Conservation (phyloP, 2,888 invertebrate species). For the Dicranocentrus wangi region DNA sequence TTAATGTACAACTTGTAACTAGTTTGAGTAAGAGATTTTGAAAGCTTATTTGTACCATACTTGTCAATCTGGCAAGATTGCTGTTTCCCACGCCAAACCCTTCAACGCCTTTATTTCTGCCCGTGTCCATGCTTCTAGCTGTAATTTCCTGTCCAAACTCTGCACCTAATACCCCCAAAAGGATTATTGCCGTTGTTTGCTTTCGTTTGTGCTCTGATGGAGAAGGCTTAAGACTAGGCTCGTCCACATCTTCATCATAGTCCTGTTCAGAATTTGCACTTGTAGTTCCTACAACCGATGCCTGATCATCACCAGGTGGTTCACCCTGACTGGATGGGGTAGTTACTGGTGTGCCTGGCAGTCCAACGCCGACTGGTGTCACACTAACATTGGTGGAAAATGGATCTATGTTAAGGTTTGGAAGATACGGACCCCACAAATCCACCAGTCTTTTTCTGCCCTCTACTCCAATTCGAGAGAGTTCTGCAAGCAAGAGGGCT, state of each 20-base stretch:
- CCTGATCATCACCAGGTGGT: constrained; percentile 65
- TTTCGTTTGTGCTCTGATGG: constrained; percentile 87
- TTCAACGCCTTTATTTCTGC: constrained; percentile 82
- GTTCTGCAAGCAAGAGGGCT: constrained; percentile 93
- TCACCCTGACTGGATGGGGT: constrained; percentile 67
- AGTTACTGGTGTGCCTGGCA: constrained; percentile 65
- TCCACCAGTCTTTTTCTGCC: constrained; percentile 95
- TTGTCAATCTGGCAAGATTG: constrained; percentile 91
- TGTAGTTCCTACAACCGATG: constrained; percentile 51
- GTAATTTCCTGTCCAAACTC: constrained; percentile 96
- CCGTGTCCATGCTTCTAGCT: constrained; percentile 75
- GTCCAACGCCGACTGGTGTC: constrained; percentile 33
- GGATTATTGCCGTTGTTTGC: constrained; percentile 96
- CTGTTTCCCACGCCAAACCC: constrained; percentile 90
- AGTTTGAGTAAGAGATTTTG: no score
- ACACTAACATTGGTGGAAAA: constrained; percentile 70
- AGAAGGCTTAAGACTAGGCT: constrained; percentile 66
- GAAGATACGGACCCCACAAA: constrained; percentile 96
- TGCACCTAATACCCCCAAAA: constrained; percentile 97
- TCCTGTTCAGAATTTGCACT: constrained; percentile 71
- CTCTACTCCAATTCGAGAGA: constrained; percentile 89
- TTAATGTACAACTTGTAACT: background rate
- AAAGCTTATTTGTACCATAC: constrained; percentile 75
- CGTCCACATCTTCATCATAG: constrained; percentile 72
- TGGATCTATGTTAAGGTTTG: constrained; percentile 79